phyloP scores from a whole-genome alignment of 2,797 vertebrate genomes.

The Atherinosoma microstoma region DNA sequence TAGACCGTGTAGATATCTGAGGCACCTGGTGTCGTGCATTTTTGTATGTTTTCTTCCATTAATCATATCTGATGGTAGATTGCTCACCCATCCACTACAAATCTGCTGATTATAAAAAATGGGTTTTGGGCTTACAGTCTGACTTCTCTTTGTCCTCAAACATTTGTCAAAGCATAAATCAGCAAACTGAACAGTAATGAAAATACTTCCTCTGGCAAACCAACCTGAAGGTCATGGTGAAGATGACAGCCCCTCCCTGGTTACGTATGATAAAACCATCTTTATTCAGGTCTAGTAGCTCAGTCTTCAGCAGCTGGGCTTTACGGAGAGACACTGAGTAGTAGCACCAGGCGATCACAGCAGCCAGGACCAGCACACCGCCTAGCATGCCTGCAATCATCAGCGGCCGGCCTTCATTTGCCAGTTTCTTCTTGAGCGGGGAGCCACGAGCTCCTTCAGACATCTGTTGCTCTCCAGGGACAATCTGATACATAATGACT shows the following conservation, averaged over 20 bases:
- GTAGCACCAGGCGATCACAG: slow-evolving; percentile 92
- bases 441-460: slow-evolving; percentile 65
- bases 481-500: slow-evolving; percentile 82
- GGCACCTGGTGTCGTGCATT: not conserved
- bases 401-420: slow-evolving; percentile 83
- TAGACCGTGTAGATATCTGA: not conserved
- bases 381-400: slow-evolving; percentile 83
- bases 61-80: not conserved
- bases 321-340: slow-evolving; percentile 90
- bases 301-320: slow-evolving; percentile 86
- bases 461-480: slow-evolving; percentile 74
- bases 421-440: slow-evolving; percentile 78
- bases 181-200: not conserved
- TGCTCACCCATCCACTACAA: not conserved
- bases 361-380: slow-evolving; percentile 85
- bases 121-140: not conserved
- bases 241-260: slow-evolving; percentile 85
- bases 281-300: slow-evolving; percentile 88
- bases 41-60: not conserved
- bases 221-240: slow-evolving; percentile 88
- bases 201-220: slow-evolving; percentile 24
- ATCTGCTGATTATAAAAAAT: not conserved
- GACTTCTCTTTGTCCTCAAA: not conserved
- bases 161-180: not conserved
- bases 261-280: slow-evolving; percentile 92